phyloP scores from a whole-genome alignment of 53 echinoderm and acorn worm species.

The Paracentrotus lividus region DNA sequence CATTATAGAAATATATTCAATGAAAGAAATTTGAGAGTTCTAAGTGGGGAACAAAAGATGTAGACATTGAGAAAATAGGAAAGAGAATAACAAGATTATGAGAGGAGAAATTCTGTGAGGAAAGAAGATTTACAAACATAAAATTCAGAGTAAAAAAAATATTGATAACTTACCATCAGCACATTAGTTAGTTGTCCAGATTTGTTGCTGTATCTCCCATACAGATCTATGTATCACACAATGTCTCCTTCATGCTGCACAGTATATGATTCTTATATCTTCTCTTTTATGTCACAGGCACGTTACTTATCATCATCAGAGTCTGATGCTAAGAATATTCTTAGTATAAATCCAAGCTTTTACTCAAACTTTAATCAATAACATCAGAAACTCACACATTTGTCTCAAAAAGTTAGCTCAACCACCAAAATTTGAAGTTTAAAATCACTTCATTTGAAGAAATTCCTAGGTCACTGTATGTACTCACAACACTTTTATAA shows the following conservation, averaged over 20 bases:
- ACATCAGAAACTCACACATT: background rate
- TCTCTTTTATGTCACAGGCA: background rate
- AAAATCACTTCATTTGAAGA: background rate
- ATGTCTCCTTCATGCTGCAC: background rate
- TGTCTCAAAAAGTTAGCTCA: background rate
- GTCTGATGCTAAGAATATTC: background rate
- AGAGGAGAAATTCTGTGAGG: background rate
- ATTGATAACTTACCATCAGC: constrained; percentile 20
- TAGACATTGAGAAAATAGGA: background rate
- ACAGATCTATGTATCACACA: background rate
- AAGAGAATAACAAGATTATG: background rate
- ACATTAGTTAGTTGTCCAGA: background rate
- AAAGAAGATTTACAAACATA: background rate
- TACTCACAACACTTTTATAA: background rate
- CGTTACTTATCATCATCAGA: background rate
- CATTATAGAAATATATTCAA: background rate
- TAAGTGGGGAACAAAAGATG: background rate
- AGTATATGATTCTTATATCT: background rate
- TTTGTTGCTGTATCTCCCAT: background rate
- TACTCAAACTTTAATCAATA: background rate
- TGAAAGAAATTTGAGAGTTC: background rate
- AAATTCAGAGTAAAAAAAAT: background rate
- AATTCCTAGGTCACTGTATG: background rate
- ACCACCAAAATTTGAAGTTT: background rate
- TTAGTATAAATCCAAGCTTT: background rate